phyloP scores from a whole-genome alignment of 1,140 invertebrate species.

The Drosophila azteca region DNA sequence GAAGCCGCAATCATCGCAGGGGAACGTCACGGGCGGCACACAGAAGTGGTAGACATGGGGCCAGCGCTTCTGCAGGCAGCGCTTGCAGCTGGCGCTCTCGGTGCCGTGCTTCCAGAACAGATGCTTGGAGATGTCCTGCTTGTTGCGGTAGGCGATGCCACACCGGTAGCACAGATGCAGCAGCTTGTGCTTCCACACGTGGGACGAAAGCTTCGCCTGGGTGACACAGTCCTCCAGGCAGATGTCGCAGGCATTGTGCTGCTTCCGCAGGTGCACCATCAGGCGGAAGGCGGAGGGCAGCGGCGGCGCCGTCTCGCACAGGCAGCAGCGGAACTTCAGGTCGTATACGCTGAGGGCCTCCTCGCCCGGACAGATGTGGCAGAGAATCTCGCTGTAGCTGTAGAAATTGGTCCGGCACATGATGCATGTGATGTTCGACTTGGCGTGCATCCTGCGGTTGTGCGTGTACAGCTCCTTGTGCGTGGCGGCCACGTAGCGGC shows the following conservation, averaged over 20 bases:
- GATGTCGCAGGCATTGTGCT: constrained; percentile 92
- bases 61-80: constrained; percentile 94
- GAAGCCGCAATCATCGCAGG: constrained; percentile 91
- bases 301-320: constrained; percentile 88
- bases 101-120: constrained; percentile 96
- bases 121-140: constrained; percentile 93
- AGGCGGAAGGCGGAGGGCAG: constrained; percentile 92
- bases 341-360: constrained; percentile 86
- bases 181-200: constrained; percentile 94
- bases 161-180: constrained; percentile 93
- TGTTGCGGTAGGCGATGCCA: constrained; percentile 92
- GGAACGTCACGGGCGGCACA: constrained; percentile 89
- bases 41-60: constrained; percentile 95
- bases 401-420: constrained; percentile 94
- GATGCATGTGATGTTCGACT: constrained; percentile 90
- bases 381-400: constrained; percentile 92
- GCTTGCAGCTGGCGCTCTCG: constrained; percentile 92
- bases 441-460: constrained; percentile 93
- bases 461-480: constrained; percentile 93
- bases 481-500: constrained; percentile 89
- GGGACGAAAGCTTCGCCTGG: constrained; percentile 89
- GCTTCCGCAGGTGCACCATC: constrained; percentile 93
- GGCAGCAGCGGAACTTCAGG: constrained; percentile 88
- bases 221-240: constrained; percentile 91
- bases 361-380: constrained; percentile 92